Percentiles rank a stretch among this genome's conserved stretches.
These are phyloP conservation scores for Acrobasis consociella DNA, from an alignment of 2,888 invertebrate species.

Conservation along the genomic window DNA sequence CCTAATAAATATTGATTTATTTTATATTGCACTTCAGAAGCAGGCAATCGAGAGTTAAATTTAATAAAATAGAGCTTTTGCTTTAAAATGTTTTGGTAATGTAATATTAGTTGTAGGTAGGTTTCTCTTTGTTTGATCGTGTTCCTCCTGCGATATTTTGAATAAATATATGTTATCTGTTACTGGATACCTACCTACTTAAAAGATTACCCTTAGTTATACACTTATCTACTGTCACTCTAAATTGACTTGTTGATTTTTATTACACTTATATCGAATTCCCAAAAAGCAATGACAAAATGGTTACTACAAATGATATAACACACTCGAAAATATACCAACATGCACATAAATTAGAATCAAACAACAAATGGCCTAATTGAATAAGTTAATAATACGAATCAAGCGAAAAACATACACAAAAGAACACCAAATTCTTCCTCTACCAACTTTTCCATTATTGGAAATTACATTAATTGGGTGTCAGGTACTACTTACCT, in stretches of 20 bases:
- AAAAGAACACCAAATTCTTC: constrained; percentile 47
- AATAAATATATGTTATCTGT: neutral
- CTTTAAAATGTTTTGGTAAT: neutral
- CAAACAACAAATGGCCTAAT: constrained; percentile 64
- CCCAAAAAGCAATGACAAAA: constrained; percentile 36
- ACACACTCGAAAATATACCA: constrained; percentile 52
- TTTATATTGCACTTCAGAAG: constrained; percentile 3
- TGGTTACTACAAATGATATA: constrained; percentile 37
- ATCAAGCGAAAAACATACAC: constrained; percentile 65
- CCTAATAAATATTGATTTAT: neutral
- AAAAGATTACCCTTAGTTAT: neutral
- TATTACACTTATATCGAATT: constrained; percentile 28
- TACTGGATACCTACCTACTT: constrained; percentile 24
- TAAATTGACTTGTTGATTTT: constrained; percentile 49
- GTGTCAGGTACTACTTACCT: too few species aligned
- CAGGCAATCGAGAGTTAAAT: neutral
- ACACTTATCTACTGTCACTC: constrained; percentile 34
- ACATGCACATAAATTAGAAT: constrained; percentile 65
- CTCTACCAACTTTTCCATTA: constrained; percentile 22
- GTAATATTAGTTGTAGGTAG: neutral
- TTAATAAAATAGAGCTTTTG: neutral
- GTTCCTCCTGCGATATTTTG: neutral
- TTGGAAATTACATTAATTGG: too few species aligned
- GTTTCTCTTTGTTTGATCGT: neutral
- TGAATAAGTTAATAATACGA: constrained; percentile 71